Evolutionary conservation across 2,888 invertebrate genomes (phyloP).

Genomic region (Pegoplata infirma): DNA sequence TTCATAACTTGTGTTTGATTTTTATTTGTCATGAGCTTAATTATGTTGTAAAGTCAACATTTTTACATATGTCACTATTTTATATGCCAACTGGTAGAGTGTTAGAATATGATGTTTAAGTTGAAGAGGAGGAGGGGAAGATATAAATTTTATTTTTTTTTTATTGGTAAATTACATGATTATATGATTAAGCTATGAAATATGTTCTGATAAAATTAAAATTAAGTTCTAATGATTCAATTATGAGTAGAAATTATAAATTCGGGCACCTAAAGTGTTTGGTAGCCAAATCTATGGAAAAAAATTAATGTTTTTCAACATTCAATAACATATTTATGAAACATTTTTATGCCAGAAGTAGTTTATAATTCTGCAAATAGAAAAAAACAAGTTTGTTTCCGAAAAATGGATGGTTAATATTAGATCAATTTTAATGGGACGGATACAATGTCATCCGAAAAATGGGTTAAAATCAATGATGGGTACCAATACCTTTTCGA

Average conservation of each 20-base stretch:
- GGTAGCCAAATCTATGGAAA: too few relatives aligned
- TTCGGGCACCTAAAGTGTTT: too few relatives aligned
- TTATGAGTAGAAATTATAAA: slow-evolving; percentile 2
- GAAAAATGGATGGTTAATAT: too few relatives aligned
- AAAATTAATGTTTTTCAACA: too few relatives aligned
- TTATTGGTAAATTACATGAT: slow-evolving; percentile 48
- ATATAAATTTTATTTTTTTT: slow-evolving; percentile 32
- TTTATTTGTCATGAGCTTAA: slow-evolving; percentile 66
- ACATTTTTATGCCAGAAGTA: too few relatives aligned
- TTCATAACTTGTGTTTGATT: slow-evolving; percentile 74
- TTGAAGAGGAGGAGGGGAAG: slow-evolving; percentile 8
- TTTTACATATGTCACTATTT: slow-evolving; percentile 74
- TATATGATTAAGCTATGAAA: slow-evolving; percentile 51
- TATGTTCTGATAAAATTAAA: slow-evolving; percentile 40
- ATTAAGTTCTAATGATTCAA: slow-evolving; percentile 43
- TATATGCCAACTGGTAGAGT: slow-evolving; percentile 27
- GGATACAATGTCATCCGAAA: too few relatives aligned
- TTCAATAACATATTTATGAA: too few relatives aligned
- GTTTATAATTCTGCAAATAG: too few relatives aligned
- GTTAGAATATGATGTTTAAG: slow-evolving; percentile 1
- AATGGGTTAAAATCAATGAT: too few relatives aligned
- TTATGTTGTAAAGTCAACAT: slow-evolving; percentile 64
- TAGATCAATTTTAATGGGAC: too few relatives aligned
- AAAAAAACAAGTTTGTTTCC: too few relatives aligned
- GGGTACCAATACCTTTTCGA: too few relatives aligned